phyloP scores from a whole-genome alignment of 2,797 vertebrate species.

The Pipistrellus nathusii region DNA sequence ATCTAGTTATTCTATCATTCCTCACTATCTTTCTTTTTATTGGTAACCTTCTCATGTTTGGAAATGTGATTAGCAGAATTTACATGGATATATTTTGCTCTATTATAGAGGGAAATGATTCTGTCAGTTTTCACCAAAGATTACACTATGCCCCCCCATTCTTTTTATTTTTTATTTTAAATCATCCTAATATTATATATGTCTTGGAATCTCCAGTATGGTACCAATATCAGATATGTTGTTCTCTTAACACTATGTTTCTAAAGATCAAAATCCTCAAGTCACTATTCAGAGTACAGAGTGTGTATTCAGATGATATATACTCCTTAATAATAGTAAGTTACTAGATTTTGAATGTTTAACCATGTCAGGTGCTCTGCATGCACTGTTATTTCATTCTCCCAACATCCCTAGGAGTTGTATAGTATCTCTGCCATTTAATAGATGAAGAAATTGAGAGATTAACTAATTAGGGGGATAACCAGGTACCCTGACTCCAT shows the following conservation, averaged over 20 bases:
- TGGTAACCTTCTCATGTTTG: background rate
- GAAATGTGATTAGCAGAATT: background rate
- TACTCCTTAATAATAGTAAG: constrained; percentile 18
- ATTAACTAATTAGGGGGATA: background rate
- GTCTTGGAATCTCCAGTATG: background rate
- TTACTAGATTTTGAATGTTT: constrained; percentile 26
- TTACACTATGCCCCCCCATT: background rate
- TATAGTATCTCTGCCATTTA: background rate
- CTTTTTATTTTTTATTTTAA: background rate
- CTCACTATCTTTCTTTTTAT: constrained; percentile 6
- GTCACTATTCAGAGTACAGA: background rate
- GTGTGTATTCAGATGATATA: background rate
- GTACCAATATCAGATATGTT: background rate
- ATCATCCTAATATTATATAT: constrained; percentile 20
- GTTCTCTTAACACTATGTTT: constrained; percentile 9
- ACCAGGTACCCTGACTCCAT: background rate
- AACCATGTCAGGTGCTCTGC: background rate
- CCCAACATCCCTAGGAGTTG: background rate
- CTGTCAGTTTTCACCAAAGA: background rate
- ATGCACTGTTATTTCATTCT: constrained; percentile 29
- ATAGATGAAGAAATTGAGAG: background rate
- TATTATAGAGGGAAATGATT: background rate
- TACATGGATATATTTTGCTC: background rate
- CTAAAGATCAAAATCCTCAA: constrained; percentile 28
- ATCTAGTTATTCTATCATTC: background rate